These are phyloP conservation scores for Eubasilissa regina DNA, from an alignment of 1,140 invertebrate genomes.

Conservation along the genomic window DNA sequence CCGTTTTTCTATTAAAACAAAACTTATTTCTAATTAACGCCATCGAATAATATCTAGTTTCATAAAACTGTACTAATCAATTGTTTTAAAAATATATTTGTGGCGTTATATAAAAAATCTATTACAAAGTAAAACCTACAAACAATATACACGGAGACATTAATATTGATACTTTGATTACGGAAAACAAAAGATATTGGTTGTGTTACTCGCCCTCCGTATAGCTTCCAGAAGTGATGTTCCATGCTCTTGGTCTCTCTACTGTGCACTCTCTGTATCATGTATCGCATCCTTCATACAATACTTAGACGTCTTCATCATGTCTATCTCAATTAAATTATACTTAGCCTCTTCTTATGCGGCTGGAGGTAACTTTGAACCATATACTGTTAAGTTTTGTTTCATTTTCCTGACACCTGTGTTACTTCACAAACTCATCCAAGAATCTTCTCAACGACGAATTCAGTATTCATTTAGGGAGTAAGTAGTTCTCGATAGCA, in stretches of 20 bases:
- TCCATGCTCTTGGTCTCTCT: conserved; percentile 1
- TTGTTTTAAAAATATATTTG: conserved; percentile 26
- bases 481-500: too few relatives aligned
- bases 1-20: not conserved
- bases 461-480: too few relatives aligned
- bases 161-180: conserved; percentile 35
- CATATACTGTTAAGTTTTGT: too few relatives aligned
- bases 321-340: too few relatives aligned
- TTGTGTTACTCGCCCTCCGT: conserved; percentile 53
- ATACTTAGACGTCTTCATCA: too few relatives aligned
- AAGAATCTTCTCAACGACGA: too few relatives aligned
- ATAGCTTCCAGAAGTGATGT: conserved; percentile 16
- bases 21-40: conserved; percentile 27
- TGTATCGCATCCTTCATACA: too few relatives aligned
- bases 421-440: too few relatives aligned
- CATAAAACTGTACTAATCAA: conserved; percentile 21
- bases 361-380: too few relatives aligned
- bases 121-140: conserved; percentile 19
- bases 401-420: too few relatives aligned
- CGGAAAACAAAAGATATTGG: conserved; percentile 34
- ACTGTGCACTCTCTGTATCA: not conserved
- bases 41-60: conserved; percentile 19
- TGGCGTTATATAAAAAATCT: conserved; percentile 33
- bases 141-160: conserved; percentile 50
- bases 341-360: too few relatives aligned